A percentile compares a stretch with the other conserved stretches of the same genome.
Evolutionary conservation across 1,140 invertebrate species (phyloP).

Genomic region (Drosophila kikkawai): DNA sequence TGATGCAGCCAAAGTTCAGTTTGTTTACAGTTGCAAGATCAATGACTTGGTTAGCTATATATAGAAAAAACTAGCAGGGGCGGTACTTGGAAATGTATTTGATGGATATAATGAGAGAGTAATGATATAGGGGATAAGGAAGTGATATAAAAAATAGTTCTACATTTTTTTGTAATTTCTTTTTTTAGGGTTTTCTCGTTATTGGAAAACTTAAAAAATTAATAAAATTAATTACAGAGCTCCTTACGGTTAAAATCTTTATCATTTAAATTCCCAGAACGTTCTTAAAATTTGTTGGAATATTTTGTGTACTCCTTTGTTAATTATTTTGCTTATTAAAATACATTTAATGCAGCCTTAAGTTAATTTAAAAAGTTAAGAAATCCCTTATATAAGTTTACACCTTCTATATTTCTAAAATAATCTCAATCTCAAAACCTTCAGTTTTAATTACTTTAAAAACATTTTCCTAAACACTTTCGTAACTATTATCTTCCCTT

Average conservation of each 20-base stretch:
- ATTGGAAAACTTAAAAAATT: not conserved
- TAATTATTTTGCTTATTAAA: too few relatives aligned
- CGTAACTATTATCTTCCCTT: conserved; percentile 14
- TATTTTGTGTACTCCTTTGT: too few relatives aligned
- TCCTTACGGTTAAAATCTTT: too few relatives aligned
- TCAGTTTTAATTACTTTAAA: too few relatives aligned
- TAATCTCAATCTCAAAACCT: not conserved
- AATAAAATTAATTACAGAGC: not conserved
- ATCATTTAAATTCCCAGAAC: too few relatives aligned
- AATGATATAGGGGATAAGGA: not conserved
- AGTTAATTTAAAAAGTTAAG: not conserved
- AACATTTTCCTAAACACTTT: not conserved
- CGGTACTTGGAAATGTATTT: conserved; percentile 14
- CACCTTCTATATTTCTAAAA: too few relatives aligned
- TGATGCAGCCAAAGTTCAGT: conserved; percentile 46
- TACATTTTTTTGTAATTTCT: not conserved
- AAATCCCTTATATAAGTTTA: not conserved
- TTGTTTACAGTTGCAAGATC: conserved; percentile 56
- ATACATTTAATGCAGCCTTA: too few relatives aligned
- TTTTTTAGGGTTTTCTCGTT: not conserved
- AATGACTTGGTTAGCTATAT: conserved; percentile 38
- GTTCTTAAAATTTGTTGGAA: not conserved
- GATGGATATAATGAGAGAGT: not conserved
- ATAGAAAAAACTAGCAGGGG: not conserved
- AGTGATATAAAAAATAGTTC: not conserved